A percentile compares a stretch with the other conserved stretches of the same genome.
phyloP scores from a whole-genome alignment of 2,888 invertebrate species.

The Catotricha subobsoleta region DNA sequence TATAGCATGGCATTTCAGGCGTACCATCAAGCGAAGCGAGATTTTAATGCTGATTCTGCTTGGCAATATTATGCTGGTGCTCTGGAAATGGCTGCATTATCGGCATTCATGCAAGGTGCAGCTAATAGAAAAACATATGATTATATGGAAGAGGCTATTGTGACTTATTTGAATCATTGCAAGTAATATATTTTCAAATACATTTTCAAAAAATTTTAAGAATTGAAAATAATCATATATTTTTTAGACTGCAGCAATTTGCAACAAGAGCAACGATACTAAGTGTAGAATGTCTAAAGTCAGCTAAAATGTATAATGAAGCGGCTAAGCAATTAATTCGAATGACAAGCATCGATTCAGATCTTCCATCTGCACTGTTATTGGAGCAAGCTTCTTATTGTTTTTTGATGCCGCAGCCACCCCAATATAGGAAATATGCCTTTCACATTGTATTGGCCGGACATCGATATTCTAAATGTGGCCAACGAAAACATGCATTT shows the following conservation, averaged over 20 bases:
- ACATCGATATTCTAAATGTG: slow-evolving; percentile 83
- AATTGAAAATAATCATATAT: neutral
- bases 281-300: slow-evolving; percentile 72
- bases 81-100: slow-evolving; percentile 86
- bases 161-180: slow-evolving; percentile 79
- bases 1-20: slow-evolving; percentile 83
- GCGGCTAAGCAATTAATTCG: slow-evolving; percentile 90
- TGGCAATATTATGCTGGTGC: slow-evolving; percentile 96
- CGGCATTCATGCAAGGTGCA: slow-evolving; percentile 60
- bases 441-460: slow-evolving; percentile 95
- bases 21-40: slow-evolving; percentile 92
- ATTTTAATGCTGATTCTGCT: slow-evolving; percentile 91
- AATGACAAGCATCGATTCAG: slow-evolving; percentile 96
- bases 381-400: slow-evolving; percentile 92
- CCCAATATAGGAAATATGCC: slow-evolving; percentile 80
- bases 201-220: no score
- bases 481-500: slow-evolving; percentile 79
- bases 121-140: slow-evolving; percentile 59
- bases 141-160: slow-evolving; percentile 90
- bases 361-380: slow-evolving; percentile 79
- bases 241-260: slow-evolving; percentile 65
- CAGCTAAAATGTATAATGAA: slow-evolving; percentile 62
- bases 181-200: slow-evolving; percentile 35
- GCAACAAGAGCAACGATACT: slow-evolving; percentile 82
- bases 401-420: slow-evolving; percentile 45